Evolutionary conservation across 2,797 vertebrate genomes (phyloP).

Genomic region (Clarias fuscus): DNA sequence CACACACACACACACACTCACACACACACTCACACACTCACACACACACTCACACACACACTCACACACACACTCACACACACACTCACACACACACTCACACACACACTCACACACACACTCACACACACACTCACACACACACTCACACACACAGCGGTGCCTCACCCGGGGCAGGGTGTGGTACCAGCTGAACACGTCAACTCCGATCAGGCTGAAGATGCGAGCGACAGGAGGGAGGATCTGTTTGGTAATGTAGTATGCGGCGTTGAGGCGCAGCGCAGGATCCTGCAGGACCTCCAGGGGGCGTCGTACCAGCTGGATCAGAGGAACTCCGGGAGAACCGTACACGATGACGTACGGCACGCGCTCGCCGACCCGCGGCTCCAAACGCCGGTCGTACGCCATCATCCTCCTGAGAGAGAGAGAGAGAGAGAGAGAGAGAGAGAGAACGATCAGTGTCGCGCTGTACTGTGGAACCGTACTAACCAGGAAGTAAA

Average conservation of each 20-base stretch:
- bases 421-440: not conserved
- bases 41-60: not conserved
- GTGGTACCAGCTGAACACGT: slow-evolving; percentile 95
- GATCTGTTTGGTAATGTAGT: slow-evolving; percentile 97
- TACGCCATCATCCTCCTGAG: slow-evolving; percentile 87
- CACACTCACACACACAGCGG: slow-evolving; percentile 6
- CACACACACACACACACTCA: slow-evolving; percentile 11
- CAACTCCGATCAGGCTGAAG: slow-evolving; percentile 92
- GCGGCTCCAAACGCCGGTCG: slow-evolving; percentile 90
- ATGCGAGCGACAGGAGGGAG: slow-evolving; percentile 89
- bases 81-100: slow-evolving; percentile 10
- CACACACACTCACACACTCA: not conserved
- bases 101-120: slow-evolving; percentile 2
- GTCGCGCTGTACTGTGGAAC: not conserved
- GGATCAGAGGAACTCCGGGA: slow-evolving; percentile 92
- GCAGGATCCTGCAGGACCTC: slow-evolving; percentile 88
- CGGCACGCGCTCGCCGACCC: slow-evolving; percentile 91
- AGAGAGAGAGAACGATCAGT: not conserved
- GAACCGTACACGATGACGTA: slow-evolving; percentile 91
- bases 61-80: slow-evolving; percentile 10
- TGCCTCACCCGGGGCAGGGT: slow-evolving; percentile 89
- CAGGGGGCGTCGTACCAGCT: slow-evolving; percentile 87
- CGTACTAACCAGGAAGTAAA: not conserved
- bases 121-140: not conserved
- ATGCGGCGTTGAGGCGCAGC: slow-evolving; percentile 88